Evolutionary conservation across 2,113 vertebrate species (phyloP).

Genomic region (Eulemur rufifrons): DNA sequence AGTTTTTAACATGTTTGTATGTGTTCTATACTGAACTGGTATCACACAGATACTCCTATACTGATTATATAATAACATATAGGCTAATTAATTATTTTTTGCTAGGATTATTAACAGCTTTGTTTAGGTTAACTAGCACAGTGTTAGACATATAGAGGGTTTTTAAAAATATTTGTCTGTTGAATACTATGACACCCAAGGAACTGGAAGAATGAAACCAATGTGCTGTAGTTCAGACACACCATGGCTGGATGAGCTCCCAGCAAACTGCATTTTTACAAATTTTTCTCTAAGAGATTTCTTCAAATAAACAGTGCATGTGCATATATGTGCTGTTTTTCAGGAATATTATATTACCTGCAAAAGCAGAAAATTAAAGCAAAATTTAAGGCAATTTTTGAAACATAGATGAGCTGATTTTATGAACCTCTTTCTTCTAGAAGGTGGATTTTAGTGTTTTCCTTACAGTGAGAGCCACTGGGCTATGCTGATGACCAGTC

Average conservation of each 20-base stretch:
- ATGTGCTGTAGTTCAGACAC: too few species aligned
- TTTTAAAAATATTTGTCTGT: background rate
- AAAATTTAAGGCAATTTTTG: background rate
- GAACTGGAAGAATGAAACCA: background rate
- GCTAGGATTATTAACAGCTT: background rate
- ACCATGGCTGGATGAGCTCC: background rate
- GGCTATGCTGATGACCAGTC: background rate
- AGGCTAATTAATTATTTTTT: background rate
- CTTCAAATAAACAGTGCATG: background rate
- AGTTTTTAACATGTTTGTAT: constrained; percentile 23
- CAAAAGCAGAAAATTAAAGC: background rate
- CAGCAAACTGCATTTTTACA: background rate
- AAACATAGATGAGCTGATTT: background rate
- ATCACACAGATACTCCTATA: background rate
- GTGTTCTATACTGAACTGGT: background rate
- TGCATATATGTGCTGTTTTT: background rate
- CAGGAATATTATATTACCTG: background rate
- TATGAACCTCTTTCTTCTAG: background rate
- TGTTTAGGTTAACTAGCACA: background rate
- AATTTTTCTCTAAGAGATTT: background rate
- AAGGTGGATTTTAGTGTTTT: background rate
- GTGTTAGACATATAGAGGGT: background rate
- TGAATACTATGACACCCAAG: background rate
- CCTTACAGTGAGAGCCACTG: background rate
- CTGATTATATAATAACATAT: background rate